Percentiles rank a stretch among this genome's conserved stretches.
These are phyloP conservation scores for Podargus strigoides DNA, from an alignment of 2,797 vertebrate genomes.

Conservation along the genomic window DNA sequence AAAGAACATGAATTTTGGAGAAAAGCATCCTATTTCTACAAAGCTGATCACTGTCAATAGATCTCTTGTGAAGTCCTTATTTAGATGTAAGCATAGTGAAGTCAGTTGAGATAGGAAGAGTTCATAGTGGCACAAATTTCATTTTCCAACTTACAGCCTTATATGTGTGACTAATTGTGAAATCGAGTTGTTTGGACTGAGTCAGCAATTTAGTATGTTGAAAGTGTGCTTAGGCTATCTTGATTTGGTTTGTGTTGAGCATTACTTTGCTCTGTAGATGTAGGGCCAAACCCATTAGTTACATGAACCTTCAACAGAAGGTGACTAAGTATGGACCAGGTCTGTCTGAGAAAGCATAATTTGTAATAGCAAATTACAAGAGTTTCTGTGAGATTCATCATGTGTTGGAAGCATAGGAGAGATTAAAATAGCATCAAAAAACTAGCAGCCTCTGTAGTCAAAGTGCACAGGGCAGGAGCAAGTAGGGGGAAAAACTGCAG, in stretches of 20 bases:
- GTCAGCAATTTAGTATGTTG: neutral
- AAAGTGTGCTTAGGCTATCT: neutral
- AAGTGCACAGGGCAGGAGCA: neutral
- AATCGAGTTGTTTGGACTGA: neutral
- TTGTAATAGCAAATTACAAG: neutral
- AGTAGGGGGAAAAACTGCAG: neutral
- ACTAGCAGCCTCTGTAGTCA: neutral
- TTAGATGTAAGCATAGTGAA: neutral
- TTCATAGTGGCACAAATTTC: neutral
- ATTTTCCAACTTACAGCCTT: neutral
- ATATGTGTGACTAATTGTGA: neutral
- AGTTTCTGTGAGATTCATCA: neutral
- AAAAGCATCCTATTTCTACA: neutral
- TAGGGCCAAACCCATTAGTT: neutral
- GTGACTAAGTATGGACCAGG: neutral
- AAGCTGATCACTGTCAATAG: neutral
- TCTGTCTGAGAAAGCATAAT: neutral
- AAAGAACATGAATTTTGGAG: neutral
- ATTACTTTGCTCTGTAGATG: neutral
- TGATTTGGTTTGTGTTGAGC: neutral
- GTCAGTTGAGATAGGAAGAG: neutral
- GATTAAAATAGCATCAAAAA: neutral
- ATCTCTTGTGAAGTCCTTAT: neutral
- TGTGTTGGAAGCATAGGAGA: neutral
- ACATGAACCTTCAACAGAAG: neutral